Conservation (phyloP, 2,797 vertebrate species). For the Acridotheres tristis region DNA sequence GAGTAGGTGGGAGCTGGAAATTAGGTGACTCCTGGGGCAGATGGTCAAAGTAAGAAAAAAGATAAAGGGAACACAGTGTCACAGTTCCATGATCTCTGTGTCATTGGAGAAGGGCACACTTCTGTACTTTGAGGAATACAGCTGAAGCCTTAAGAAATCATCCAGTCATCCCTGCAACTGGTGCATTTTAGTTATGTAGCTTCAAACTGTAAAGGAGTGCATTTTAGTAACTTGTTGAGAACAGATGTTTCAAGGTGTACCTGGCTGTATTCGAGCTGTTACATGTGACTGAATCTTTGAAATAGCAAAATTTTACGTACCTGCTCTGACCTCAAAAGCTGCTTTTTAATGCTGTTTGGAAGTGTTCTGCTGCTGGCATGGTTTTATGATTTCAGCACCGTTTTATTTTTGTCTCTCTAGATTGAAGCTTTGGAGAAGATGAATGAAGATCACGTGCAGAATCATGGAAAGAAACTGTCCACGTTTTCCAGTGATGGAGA, state of each 20-base stretch:
- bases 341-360: not conserved
- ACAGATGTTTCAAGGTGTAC: not conserved
- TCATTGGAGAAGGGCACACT: not conserved
- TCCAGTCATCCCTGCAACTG: not conserved
- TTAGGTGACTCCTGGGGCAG: not conserved
- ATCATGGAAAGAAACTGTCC: conserved; percentile 84
- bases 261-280: not conserved
- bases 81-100: not conserved
- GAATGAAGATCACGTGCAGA: conserved; percentile 94
- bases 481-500: conserved; percentile 71
- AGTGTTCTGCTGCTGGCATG: rapidly evolving
- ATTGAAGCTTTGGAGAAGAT: conserved; percentile 93
- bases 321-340: not conserved
- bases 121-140: not conserved
- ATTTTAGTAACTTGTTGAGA: not conserved
- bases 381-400: not conserved
- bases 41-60: not conserved
- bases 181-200: rapidly evolving
- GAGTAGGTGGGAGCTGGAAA: not conserved
- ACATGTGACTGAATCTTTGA: not conserved
- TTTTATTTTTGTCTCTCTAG: conserved; percentile 71
- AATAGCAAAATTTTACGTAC: not conserved
- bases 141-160: not conserved
- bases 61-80: not conserved
- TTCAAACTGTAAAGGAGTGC: not conserved